A percentile compares a stretch with the other conserved stretches of the same genome.
phyloP scores from a whole-genome alignment of 2,888 invertebrate genomes.

The Hofmannophila pseudospretella region DNA sequence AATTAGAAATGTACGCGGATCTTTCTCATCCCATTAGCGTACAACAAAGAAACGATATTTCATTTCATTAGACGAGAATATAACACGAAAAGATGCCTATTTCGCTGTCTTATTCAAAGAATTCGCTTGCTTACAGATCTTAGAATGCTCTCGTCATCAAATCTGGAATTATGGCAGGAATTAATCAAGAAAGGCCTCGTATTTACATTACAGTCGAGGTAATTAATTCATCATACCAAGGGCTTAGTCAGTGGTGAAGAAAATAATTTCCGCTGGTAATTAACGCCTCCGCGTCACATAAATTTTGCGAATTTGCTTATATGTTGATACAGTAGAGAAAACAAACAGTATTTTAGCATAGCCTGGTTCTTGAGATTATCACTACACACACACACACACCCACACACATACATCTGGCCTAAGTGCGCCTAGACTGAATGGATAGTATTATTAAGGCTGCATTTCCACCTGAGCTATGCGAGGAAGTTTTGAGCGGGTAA shows the following conservation, averaged over 20 bases:
- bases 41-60: neutral
- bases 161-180: constrained; percentile 1
- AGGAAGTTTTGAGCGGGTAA: too few relatives aligned
- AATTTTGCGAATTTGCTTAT: neutral
- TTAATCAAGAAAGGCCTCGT: constrained; percentile 8
- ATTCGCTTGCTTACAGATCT: neutral
- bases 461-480: too few relatives aligned
- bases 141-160: neutral
- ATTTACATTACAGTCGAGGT: constrained; percentile 6
- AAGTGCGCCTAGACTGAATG: too few relatives aligned
- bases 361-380: too few relatives aligned
- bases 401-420: too few relatives aligned
- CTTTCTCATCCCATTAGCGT: neutral
- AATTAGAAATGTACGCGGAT: neutral
- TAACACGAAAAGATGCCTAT: neutral
- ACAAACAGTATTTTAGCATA: too few relatives aligned
- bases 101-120: neutral
- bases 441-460: too few relatives aligned
- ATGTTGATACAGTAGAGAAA: neutral
- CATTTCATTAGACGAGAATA: neutral
- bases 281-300: constrained; percentile 4
- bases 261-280: constrained; percentile 7
- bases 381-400: too few relatives aligned
- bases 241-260: constrained; percentile 1
- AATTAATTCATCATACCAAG: constrained; percentile 9